Conservation (phyloP, 2,797 vertebrate genomes). For the Phalanger gymnotis region DNA sequence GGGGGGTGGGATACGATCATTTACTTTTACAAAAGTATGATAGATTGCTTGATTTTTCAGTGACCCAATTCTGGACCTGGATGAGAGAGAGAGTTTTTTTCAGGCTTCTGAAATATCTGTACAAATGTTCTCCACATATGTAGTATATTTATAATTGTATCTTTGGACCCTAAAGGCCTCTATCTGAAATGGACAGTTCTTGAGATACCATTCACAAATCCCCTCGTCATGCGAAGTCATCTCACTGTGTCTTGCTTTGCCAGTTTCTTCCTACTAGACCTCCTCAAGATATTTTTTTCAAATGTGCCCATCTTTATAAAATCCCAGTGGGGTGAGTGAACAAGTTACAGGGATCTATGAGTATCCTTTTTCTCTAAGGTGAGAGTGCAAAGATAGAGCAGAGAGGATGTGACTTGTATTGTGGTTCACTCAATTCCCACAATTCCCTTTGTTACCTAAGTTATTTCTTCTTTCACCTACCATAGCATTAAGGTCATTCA, state of each 20-base stretch:
- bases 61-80: slow-evolving; percentile 40
- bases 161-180: background rate
- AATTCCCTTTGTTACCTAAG: background rate
- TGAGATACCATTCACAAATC: background rate
- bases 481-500: background rate
- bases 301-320: slow-evolving; percentile 17
- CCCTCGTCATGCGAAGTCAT: background rate
- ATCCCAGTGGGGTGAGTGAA: background rate
- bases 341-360: background rate
- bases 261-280: background rate
- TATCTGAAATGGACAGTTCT: background rate
- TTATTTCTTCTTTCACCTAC: background rate
- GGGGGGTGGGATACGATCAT: background rate
- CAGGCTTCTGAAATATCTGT: slow-evolving; percentile 3
- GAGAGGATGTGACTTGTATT: background rate
- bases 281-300: slow-evolving; percentile 7
- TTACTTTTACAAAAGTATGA: slow-evolving; percentile 16
- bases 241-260: background rate
- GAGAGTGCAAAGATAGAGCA: background rate
- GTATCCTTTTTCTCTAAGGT: background rate
- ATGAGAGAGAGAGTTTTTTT: slow-evolving; percentile 36
- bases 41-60: slow-evolving; percentile 47
- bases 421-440: background rate
- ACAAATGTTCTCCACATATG: background rate
- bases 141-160: slow-evolving; percentile 1